A percentile compares a stretch with the other conserved stretches of the same genome.
Evolutionary conservation across 1,140 invertebrate genomes (phyloP).

Genomic region (Heliconius eleuchia): DNA sequence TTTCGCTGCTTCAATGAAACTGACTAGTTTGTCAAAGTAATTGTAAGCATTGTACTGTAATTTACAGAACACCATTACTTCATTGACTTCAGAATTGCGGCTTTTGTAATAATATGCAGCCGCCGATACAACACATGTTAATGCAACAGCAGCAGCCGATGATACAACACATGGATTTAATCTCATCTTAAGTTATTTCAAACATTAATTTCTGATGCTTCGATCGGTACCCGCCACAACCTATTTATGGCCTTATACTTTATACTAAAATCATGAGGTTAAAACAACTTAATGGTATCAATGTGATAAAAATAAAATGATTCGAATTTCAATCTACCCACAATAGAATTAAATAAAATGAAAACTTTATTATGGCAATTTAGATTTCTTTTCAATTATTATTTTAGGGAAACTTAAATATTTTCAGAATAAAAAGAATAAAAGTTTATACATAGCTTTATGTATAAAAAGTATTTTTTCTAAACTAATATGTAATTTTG

Average conservation of each 20-base stretch:
- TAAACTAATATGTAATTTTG: neutral
- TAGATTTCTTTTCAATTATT: neutral
- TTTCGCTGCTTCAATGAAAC: slow-evolving; percentile 67
- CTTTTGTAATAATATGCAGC: slow-evolving; percentile 72
- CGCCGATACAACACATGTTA: slow-evolving; percentile 69
- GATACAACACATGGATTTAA: slow-evolving; percentile 63
- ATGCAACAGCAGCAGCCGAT: slow-evolving; percentile 61
- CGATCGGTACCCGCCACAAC: slow-evolving; percentile 41
- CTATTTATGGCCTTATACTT: slow-evolving; percentile 64
- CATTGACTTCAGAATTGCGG: slow-evolving; percentile 66
- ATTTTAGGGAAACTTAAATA: neutral
- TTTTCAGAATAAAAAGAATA: too few relatives aligned
- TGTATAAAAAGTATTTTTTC: neutral
- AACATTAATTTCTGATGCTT: slow-evolving; percentile 60
- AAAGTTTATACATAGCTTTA: too few relatives aligned
- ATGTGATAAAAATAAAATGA: neutral
- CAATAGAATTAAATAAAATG: slow-evolving; percentile 11
- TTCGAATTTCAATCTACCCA: slow-evolving; percentile 52
- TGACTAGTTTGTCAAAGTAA: slow-evolving; percentile 73
- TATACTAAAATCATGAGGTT: slow-evolving; percentile 55
- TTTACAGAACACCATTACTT: slow-evolving; percentile 78
- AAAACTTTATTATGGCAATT: neutral
- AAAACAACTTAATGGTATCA: neutral
- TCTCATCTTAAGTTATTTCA: slow-evolving; percentile 72
- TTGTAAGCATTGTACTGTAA: slow-evolving; percentile 70